Evolutionary conservation across 2,113 vertebrate genomes (phyloP), one percentile per base, ranked within the genome.

Genomic region (Istiophorus platypterus): DNA sequence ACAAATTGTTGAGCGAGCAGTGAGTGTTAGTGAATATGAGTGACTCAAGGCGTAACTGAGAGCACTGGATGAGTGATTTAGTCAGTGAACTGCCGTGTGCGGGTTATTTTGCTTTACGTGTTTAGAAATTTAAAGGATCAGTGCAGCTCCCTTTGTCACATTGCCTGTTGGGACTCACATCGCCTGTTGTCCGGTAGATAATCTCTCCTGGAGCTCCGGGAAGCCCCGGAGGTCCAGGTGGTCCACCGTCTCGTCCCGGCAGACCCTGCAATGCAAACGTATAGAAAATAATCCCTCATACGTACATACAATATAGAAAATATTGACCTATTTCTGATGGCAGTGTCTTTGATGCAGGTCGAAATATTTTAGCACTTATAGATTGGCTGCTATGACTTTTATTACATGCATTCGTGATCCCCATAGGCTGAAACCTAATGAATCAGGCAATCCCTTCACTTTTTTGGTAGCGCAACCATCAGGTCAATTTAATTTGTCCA

Each of bases 141-240:
- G 24, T 24, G 27, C 34, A 1, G 41, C 4, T 58, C 27, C 26
- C 24, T 7, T 4, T 0, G 13, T 22, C 17, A 14, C 42, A 62
- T 6, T 8, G 56, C 2, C 22, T 37, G 47, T 26, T n/a, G n/a
- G n/a, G 20, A 86, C 95, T 95, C 87, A 96, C 96, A 51, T 90
- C 89, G 15, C 92, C 88, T 39, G 74, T 51, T 0, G 94, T 75
- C 39, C 92, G 15, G 73, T 95, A 62, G 66, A 91, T 13, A 11
- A 96, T 67, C 42, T 95, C 91, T 26, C 97, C 98, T 0, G 97
- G 97, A 27, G 95, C 95, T 7, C 98, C 98, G 0, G 97, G 97
- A 12, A 94, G 95, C 0, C 97, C 97, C 0, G 96, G 97, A 17
- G 95, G 92, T 12, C 97, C 97, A 3, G 96, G 88, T 29, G 69